Evolutionary conservation across 2,888 invertebrate species (phyloP).

Genomic region (Drosophila hawaiiensis): DNA sequence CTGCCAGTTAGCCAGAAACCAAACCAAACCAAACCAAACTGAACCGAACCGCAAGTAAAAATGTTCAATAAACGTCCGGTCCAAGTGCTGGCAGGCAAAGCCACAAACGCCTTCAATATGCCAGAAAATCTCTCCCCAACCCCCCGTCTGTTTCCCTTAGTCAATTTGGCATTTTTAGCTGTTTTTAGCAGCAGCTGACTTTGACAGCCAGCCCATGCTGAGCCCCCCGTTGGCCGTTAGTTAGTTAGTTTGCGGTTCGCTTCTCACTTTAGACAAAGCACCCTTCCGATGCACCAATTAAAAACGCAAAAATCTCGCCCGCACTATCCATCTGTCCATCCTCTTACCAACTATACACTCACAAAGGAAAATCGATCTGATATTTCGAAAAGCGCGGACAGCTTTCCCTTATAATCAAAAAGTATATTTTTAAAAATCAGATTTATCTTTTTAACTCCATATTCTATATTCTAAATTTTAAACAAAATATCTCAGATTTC

Average conservation of each 20-base stretch:
- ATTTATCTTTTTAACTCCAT: neutral
- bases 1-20: constrained; percentile 38
- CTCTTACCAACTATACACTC: neutral
- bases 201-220: constrained; percentile 58
- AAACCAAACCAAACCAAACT: neutral
- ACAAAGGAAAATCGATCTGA: neutral
- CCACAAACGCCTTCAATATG: constrained; percentile 78
- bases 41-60: constrained; percentile 72
- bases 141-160: constrained; percentile 24
- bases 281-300: constrained; percentile 60
- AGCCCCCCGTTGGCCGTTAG: constrained; percentile 65
- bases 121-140: constrained; percentile 23
- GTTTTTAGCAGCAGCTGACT: constrained; percentile 71
- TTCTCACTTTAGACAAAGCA: constrained; percentile 48
- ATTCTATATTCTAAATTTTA: neutral
- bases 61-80: constrained; percentile 79
- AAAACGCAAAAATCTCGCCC: constrained; percentile 38
- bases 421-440: neutral
- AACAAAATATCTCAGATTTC: neutral
- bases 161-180: constrained; percentile 72
- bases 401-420: neutral
- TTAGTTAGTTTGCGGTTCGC: constrained; percentile 80
- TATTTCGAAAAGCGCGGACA: neutral
- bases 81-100: constrained; percentile 45
- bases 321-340: neutral